Base-by-base conservation (phyloP, 1,140 invertebrate genomes). In the Asbolus verrucosus region DNA sequence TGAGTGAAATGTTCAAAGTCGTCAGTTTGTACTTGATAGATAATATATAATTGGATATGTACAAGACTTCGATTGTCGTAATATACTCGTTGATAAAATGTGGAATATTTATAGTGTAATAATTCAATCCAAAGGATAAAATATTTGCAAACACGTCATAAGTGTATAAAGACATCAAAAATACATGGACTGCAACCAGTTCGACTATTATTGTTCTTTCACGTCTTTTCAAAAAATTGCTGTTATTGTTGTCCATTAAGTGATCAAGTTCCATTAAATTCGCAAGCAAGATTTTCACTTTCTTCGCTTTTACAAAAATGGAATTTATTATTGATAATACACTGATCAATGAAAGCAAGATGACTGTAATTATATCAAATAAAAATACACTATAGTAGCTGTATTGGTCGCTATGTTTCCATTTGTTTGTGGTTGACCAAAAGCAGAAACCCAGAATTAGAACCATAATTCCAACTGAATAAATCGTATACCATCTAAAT, bases 81-180 rank as follows among this genome's bases (percentile, higher is more conserved):
- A 50, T 11, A n/a, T 50, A 50, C 13, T 50, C 16, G 21, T 21
- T 50, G n/a, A 50, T 50, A 6, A 5, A 50, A 21, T 19, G 6
- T n/a, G 18, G 43, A 21, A 50, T 50, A 8, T 41, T 15, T 41
- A n/a, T n/a, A n/a, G 16, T 41, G 39, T 41, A 41, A 2, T 6
- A 15, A 1, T 15, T 41, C 14, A 6, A 41, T 16, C 6, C 13
- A 15, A 41, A 15, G 8, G 39, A 14, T 15, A 41, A 8, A 2
- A 41, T 14, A 15, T 16, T 41, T 14, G 39, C 8, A 11, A 15
- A 41, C 13, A 41, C 15, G 6, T 41, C n/a, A 16, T 41, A 11
- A 14, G 15, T 41, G 39, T 14, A 41, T 8, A 41, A 15, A 8
- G 5, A 15, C 8, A 41, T 6, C 6, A 41, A 1, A 11, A 41